Evolutionary conservation across 2,113 vertebrate genomes (phyloP), one percentile per base, ranked within the genome.

Genomic region (Neolamprologus fasciatus): DNA sequence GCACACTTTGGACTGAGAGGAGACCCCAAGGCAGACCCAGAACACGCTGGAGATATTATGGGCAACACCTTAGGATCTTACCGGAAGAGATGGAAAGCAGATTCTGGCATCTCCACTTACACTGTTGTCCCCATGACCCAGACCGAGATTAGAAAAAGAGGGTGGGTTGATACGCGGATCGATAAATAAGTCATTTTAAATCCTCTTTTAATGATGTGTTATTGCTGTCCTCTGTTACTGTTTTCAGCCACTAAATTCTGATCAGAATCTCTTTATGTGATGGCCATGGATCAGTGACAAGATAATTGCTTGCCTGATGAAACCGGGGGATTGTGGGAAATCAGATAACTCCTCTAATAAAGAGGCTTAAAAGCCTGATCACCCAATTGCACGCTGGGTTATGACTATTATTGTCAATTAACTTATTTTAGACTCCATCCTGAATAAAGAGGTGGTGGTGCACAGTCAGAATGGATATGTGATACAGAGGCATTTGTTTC

Each of bases 271-370:
- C 40, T 82, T 35, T 57, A 50, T 76, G 80, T 66, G 84, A 80
- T 5, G 37, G 47, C 10, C 47, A 66, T 47, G 84, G 83, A 90
- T 90, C 89, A 80, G 28, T 40, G 35, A 79, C 5, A 35, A 81
- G 78, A 88, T 88, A 87, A 93, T 68, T 89, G 85, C 76, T 58
- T 81, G 42, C 28, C 40, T 57, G 82, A 80, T 93, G 81, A 85
- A 84, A 85, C 71, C 26, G 3, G 55, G 55, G 51, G 53, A 85
- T 86, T 89, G 79, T 87, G 80, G 88, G 86, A 85, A 89, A 89
- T 89, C 78, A 47, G 84, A 93, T 89, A 87, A 57, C 12, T 84
- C n/a, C 81, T 37, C 33, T 84, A 83, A 83, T 92, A 51, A 82
- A 73, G 19, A 76, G 71, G 87, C 78, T 86, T 71, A 51, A 92